phyloP scores from a whole-genome alignment of 2,888 invertebrate genomes.

The Drosophila borborema region DNA sequence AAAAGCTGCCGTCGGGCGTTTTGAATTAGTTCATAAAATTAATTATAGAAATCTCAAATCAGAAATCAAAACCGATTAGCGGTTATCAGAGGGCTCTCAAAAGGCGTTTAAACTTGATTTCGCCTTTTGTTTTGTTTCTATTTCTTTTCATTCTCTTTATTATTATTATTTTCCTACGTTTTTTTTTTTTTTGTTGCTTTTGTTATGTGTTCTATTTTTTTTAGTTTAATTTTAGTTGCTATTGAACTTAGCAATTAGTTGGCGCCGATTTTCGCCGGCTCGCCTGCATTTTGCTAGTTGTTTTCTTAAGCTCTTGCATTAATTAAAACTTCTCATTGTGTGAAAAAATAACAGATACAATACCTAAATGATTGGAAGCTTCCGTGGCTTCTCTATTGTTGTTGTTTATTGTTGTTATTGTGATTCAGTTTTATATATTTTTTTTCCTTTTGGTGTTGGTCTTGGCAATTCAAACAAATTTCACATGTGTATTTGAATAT shows the following conservation, averaged over 20 bases:
- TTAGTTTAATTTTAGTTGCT: constrained; percentile 59
- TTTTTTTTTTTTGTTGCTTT: constrained; percentile 14
- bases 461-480: constrained; percentile 41
- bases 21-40: constrained; percentile 37
- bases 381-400: constrained; percentile 21
- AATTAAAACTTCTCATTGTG: constrained; percentile 58
- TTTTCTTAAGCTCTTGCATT: constrained; percentile 37
- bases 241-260: constrained; percentile 74
- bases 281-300: constrained; percentile 45
- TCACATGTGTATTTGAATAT: constrained; percentile 49
- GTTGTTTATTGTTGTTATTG: constrained; percentile 14
- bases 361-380: constrained; percentile 54
- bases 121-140: constrained; percentile 12
- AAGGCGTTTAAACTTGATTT: constrained; percentile 41
- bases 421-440: constrained; percentile 1
- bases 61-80: constrained; percentile 66
- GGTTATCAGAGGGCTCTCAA: constrained; percentile 53
- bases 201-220: constrained; percentile 36
- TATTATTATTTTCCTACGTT: constrained; percentile 11
- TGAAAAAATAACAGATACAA: constrained; percentile 42
- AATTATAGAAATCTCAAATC: constrained; percentile 42
- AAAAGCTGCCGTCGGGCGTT: constrained; percentile 3
- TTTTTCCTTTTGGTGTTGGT: background rate
- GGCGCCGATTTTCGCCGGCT: constrained; percentile 57
- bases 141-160: background rate